Conservation (phyloP, 2,113 vertebrate species). For the Mormyrus iriodes region DNA sequence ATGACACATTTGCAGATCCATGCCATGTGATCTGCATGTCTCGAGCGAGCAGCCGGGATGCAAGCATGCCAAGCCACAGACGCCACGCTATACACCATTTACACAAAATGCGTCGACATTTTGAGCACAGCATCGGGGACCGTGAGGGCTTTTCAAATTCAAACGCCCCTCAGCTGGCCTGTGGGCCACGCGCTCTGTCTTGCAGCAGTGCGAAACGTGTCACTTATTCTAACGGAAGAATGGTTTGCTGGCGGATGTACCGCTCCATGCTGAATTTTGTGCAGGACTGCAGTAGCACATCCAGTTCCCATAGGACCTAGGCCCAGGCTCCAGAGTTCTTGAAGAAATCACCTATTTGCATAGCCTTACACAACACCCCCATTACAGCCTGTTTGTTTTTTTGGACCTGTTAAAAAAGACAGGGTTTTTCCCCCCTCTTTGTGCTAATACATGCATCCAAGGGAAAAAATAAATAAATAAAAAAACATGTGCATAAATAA, state of each 20-base stretch:
- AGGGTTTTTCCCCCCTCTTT: conserved; percentile 24
- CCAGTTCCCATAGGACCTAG: conserved; percentile 35
- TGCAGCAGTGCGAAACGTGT: conserved; percentile 54
- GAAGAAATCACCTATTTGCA: conserved; percentile 32
- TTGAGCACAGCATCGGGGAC: conserved; percentile 45
- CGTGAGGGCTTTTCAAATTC: conserved; percentile 51
- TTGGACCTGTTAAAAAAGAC: conserved; percentile 24
- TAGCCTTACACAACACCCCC: conserved; percentile 34
- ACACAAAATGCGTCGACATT: conserved; percentile 47
- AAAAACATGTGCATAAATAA: conserved; percentile 21
- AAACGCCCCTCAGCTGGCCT: conserved; percentile 31
- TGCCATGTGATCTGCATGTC: conserved; percentile 54
- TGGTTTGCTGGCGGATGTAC: conserved; percentile 43
- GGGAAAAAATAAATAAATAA: conserved; percentile 28
- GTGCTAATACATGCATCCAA: conserved; percentile 24
- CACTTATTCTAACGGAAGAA: conserved; percentile 49
- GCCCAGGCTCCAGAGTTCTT: conserved; percentile 33
- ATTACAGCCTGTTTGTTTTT: conserved; percentile 22
- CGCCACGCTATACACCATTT: conserved; percentile 34
- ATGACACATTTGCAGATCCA: conserved; percentile 56
- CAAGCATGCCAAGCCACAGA: conserved; percentile 66
- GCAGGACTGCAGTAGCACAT: conserved; percentile 37
- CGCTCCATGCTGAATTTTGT: conserved; percentile 30
- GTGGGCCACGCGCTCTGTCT: conserved; percentile 52
- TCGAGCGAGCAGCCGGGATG: conserved; percentile 56